Percentiles rank a stretch among this genome's conserved stretches.
phyloP scores from a whole-genome alignment of 2,113 vertebrate genomes.

The Ameiurus melas region DNA sequence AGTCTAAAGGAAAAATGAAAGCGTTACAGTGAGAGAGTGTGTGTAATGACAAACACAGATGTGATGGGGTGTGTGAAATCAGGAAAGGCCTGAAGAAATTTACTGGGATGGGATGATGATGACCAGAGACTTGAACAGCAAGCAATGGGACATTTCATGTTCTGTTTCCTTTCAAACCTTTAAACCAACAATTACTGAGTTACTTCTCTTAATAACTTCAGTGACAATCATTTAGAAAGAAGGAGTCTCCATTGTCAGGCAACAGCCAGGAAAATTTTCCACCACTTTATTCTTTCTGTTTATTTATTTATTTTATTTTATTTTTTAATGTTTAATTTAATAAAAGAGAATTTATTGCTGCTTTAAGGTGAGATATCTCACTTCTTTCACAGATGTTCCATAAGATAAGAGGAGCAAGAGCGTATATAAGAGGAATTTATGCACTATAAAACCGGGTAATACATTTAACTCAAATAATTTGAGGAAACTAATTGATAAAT shows the following conservation, averaged over 20 bases:
- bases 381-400: background rate
- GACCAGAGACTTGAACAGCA: background rate
- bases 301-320: background rate
- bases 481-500: too few relatives aligned
- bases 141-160: background rate
- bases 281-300: background rate
- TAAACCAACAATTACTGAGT: background rate
- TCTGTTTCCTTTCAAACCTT: background rate
- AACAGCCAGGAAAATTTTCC: background rate
- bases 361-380: background rate
- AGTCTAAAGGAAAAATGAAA: slow-evolving; percentile 7
- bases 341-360: too few relatives aligned
- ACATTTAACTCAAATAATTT: too few relatives aligned
- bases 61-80: background rate
- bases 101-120: slow-evolving; percentile 1
- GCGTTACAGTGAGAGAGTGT: background rate
- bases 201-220: background rate
- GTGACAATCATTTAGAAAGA: background rate
- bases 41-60: slow-evolving; percentile 15
- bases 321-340: too few relatives aligned
- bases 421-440: background rate
- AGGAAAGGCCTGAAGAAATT: background rate
- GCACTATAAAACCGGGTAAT: too few relatives aligned
- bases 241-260: background rate
- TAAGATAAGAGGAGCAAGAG: background rate